phyloP scores from a whole-genome alignment of 2,888 invertebrate genomes.

The Noctua fimbriata region DNA sequence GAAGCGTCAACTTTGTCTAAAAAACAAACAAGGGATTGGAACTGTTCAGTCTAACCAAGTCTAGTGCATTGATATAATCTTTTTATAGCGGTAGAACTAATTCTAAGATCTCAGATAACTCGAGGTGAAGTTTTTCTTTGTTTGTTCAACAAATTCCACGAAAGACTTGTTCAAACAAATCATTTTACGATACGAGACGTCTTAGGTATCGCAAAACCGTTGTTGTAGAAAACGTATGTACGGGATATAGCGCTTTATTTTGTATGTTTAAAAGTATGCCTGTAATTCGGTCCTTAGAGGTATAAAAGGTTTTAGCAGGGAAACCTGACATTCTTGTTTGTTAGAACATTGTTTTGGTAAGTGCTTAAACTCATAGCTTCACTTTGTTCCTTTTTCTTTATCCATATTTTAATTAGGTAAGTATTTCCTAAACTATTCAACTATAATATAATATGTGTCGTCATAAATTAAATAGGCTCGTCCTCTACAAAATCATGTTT shows the following conservation, averaged over 20 bases:
- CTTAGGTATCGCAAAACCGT: neutral
- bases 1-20: neutral
- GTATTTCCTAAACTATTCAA: neutral
- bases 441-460: neutral
- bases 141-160: slow-evolving; percentile 34
- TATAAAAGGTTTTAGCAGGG: neutral
- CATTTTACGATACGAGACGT: slow-evolving; percentile 1
- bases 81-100: slow-evolving; percentile 12
- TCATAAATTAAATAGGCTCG: neutral
- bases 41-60: neutral
- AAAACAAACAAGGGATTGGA: neutral
- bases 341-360: neutral
- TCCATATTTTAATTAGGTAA: neutral
- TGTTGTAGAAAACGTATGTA: slow-evolving; percentile 21
- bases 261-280: neutral
- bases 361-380: neutral
- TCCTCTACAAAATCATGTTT: too few relatives aligned
- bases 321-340: neutral
- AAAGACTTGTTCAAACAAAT: slow-evolving; percentile 19
- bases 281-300: neutral
- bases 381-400: neutral
- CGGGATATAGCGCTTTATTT: neutral
- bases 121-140: slow-evolving; percentile 16
- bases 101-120: slow-evolving; percentile 22
- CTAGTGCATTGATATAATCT: slow-evolving; percentile 9